These are phyloP conservation scores for Saccostrea glomerata DNA, from an alignment of 1,140 invertebrate species.

Conservation along the genomic window DNA sequence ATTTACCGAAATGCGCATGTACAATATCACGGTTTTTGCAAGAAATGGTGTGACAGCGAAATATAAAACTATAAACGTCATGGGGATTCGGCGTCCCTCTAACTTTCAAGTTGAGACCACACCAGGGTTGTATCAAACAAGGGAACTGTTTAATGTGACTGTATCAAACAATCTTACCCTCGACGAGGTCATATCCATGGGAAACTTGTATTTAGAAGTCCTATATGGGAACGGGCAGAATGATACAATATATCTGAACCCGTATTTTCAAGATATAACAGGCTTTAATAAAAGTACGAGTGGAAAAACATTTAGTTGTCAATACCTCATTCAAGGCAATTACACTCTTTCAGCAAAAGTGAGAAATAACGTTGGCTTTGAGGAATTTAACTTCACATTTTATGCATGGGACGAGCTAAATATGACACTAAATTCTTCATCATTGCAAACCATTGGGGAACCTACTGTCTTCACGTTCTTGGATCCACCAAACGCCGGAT, in stretches of 20 bases:
- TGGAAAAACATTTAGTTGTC: not conserved
- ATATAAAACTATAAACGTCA: slow-evolving; percentile 11
- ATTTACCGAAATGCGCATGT: slow-evolving; percentile 5
- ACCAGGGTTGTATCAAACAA: not conserved
- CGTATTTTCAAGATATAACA: not conserved
- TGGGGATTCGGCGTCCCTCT: not conserved
- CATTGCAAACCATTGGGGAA: not conserved
- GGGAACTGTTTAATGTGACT: not conserved
- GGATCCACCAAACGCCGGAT: slow-evolving; percentile 21
- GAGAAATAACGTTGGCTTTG: slow-evolving; percentile 5
- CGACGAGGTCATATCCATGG: not conserved
- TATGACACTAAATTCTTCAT: not conserved
- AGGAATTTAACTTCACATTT: slow-evolving; percentile 30
- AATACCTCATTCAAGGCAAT: slow-evolving; percentile 36
- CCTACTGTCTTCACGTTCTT: not conserved
- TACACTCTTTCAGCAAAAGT: slow-evolving; percentile 29
- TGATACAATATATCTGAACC: slow-evolving; percentile 9
- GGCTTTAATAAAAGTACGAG: not conserved
- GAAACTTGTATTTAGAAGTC: slow-evolving; percentile 25
- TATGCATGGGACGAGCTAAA: slow-evolving; percentile 35
- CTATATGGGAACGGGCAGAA: slow-evolving; percentile 36
- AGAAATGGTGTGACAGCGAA: slow-evolving; percentile 9
- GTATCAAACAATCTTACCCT: slow-evolving; percentile 1
- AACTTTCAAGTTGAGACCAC: slow-evolving; percentile 35
- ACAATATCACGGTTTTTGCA: slow-evolving; percentile 37